Evolutionary conservation across 35 echinoderm and acorn worm genomes (phyloP), one percentile per base, ranked within the genome.

Genomic region (Stichopus chloronotus): DNA sequence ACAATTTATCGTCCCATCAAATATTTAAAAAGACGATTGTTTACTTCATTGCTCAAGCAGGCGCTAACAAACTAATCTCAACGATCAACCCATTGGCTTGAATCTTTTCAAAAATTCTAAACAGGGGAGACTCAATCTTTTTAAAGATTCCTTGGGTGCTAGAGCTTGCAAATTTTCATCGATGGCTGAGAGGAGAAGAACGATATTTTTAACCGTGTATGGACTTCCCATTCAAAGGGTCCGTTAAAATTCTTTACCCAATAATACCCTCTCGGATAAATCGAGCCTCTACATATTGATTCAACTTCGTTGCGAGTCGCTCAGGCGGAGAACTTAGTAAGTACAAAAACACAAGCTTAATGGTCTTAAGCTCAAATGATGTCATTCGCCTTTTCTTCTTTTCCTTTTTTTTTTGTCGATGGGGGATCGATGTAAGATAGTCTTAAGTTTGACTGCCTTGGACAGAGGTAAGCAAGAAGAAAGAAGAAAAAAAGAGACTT

Each of bases 341-440:
- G 23, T 43, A 58, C 16, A 23, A 58, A 85, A 85, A 55, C 82
- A 55, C 80, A 56, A 24, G 14, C 17, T 58, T 85, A 85, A 85
- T 85, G 82, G 80, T 53, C 55, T 43, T 85, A 56, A 23, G 82
- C 17, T 23, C 82, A 85, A 74, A 85, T 85, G 57, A 57, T 85
- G 55, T 85, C 14, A 58, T 85, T 22, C 22, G 56, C 82, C 55
- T 85, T 9, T 78, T 85, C 54, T 85, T 21, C 7, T 74, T n/a
- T n/a, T n/a, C n/a, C 2, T 19, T 19, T 43, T 43, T 20, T 7
- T 74, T 74, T 74, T 43, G n/a, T n/a, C n/a, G n/a, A n/a, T n/a
- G n/a, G n/a, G n/a, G 68, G 21, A 72, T 63, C 60, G 60, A 63
- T 63, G n/a, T n/a, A n/a, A n/a, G n/a, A n/a, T n/a, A n/a, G n/a